These are phyloP conservation scores for Probosciger aterrimus DNA, from an alignment of 2,113 vertebrate species.

Conservation along the genomic window DNA sequence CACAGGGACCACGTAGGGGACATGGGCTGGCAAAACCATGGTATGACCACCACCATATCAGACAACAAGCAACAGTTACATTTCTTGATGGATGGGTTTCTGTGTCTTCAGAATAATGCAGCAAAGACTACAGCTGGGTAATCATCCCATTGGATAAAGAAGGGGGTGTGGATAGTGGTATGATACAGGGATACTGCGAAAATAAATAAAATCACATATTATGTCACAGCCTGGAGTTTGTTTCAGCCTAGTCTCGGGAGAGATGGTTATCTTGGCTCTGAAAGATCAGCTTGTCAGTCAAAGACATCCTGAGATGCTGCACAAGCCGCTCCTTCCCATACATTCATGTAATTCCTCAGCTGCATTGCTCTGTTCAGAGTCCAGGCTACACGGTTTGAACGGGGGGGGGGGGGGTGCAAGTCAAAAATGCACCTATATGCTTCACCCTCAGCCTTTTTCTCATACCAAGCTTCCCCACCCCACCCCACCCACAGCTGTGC, in stretches of 20 bases:
- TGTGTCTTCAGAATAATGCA: not conserved
- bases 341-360: constrained; percentile 62
- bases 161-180: accelerated
- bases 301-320: constrained; percentile 4
- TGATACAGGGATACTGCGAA: not conserved
- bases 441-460: constrained; percentile 43
- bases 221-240: not conserved
- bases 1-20: not conserved
- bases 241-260: not conserved
- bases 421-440: not conserved
- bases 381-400: not conserved
- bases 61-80: not conserved
- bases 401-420: not conserved
- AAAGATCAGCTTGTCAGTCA: not conserved
- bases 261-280: not conserved
- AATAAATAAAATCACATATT: not conserved
- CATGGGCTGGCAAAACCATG: not conserved
- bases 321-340: constrained; percentile 39
- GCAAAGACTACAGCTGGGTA: not conserved
- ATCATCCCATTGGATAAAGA: not conserved
- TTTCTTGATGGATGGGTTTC: not conserved
- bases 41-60: not conserved
- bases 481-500: not conserved
- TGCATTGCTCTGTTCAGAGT: not conserved
- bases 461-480: constrained; percentile 40